Evolutionary conservation across 2,888 invertebrate species (phyloP).

Genomic region (Sinotaia quadrata): DNA sequence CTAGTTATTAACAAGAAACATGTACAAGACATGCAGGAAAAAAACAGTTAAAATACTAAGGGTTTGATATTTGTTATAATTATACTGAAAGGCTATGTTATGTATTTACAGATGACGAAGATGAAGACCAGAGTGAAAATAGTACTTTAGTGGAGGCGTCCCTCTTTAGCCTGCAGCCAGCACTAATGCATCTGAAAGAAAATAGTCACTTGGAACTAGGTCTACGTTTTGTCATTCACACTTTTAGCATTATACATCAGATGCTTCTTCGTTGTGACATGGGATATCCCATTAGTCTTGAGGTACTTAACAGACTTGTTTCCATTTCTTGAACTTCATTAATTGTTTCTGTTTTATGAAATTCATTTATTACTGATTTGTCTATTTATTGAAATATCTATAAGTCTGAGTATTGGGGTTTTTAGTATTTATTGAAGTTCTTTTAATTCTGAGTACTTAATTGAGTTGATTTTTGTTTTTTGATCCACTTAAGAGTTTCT

Average conservation of each 20-base stretch:
- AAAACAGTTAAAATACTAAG: no score
- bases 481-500: no score
- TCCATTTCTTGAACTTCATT: not conserved
- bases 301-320: slow-evolving; percentile 32
- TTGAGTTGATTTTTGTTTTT: no score
- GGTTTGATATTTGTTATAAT: no score
- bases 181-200: slow-evolving; percentile 48
- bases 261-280: slow-evolving; percentile 44
- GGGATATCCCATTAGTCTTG: slow-evolving; percentile 38
- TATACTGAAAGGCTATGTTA: no score
- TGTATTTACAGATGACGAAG: no score
- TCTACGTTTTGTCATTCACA: slow-evolving; percentile 46
- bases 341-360: no score
- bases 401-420: no score
- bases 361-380: not conserved
- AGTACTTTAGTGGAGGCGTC: slow-evolving; percentile 22
- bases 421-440: no score
- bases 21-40: no score
- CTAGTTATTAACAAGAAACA: no score
- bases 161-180: slow-evolving; percentile 36
- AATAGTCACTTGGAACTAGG: slow-evolving; percentile 57
- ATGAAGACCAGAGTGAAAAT: slow-evolving; percentile 10
- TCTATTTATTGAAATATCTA: not conserved
- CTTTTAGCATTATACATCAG: slow-evolving; percentile 42
- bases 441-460: no score